phyloP scores from a whole-genome alignment of 2,797 vertebrate genomes.

The Lacerta bilineata region DNA sequence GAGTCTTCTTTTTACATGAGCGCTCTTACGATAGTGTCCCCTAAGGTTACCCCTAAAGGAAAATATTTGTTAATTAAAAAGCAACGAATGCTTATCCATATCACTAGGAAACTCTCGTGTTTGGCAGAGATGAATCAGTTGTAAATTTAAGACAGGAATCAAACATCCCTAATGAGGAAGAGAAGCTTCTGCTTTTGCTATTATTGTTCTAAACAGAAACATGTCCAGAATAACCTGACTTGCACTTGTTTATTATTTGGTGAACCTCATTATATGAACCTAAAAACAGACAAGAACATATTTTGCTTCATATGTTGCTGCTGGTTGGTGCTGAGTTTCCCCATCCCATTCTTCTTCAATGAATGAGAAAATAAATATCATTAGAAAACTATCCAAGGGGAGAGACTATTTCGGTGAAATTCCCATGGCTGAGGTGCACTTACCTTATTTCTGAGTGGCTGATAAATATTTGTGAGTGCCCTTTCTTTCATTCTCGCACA shows the following conservation, averaged over 20 bases:
- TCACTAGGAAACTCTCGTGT: slow-evolving; percentile 15
- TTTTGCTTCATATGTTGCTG: too few species aligned
- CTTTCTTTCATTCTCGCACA: too few species aligned
- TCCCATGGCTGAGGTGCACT: too few species aligned
- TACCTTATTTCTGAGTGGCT: too few species aligned
- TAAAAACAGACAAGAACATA: not conserved
- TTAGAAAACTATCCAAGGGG: too few species aligned
- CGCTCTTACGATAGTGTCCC: slow-evolving; percentile 46
- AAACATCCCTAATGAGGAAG: not conserved
- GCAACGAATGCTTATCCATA: slow-evolving; percentile 33
- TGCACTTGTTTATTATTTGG: not conserved
- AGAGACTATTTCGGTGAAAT: too few species aligned
- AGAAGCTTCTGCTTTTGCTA: not conserved
- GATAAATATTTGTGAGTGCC: too few species aligned
- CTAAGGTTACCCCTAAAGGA: slow-evolving; percentile 27
- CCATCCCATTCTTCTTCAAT: too few species aligned
- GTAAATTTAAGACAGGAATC: not conserved
- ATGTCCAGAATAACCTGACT: not conserved
- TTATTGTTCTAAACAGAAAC: not conserved
- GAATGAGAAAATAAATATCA: too few species aligned
- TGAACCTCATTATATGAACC: not conserved
- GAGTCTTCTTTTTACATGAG: not conserved
- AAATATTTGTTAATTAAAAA: slow-evolving; percentile 47
- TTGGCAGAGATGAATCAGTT: slow-evolving; percentile 22
- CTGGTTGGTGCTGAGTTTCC: too few species aligned